Evolutionary conservation across 2,797 vertebrate genomes (phyloP).

Genomic region (Enteromius afrohamiltoni): DNA sequence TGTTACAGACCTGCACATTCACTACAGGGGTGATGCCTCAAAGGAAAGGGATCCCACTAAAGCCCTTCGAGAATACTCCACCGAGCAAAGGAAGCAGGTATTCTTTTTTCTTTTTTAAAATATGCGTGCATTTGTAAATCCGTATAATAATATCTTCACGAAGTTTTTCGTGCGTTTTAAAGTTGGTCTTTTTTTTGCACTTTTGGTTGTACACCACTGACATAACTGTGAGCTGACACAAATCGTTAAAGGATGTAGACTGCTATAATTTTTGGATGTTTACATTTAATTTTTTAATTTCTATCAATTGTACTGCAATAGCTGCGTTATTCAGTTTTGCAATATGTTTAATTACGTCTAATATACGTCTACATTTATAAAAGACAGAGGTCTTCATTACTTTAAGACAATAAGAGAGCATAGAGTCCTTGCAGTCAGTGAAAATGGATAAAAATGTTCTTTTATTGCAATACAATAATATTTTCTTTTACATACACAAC

Average conservation of each 20-base stretch:
- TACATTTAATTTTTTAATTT: neutral
- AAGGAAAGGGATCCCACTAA: slow-evolving; percentile 33
- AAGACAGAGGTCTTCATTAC: neutral
- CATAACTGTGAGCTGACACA: slow-evolving; percentile 7
- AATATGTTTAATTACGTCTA: neutral
- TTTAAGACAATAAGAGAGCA: neutral
- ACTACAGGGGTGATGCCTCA: slow-evolving; percentile 47
- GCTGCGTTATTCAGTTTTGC: neutral
- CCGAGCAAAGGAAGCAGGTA: slow-evolving; percentile 19
- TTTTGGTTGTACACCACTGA: neutral
- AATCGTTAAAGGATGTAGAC: slow-evolving; percentile 7
- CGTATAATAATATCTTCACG: neutral
- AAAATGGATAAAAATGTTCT: neutral
- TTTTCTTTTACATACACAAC: slow-evolving; percentile 9
- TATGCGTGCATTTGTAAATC: slow-evolving; percentile 28
- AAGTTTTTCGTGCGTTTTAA: neutral
- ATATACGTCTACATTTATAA: neutral
- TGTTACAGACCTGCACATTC: slow-evolving; percentile 77
- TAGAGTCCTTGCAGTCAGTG: neutral
- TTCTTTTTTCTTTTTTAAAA: slow-evolving; percentile 30
- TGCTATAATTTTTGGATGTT: neutral
- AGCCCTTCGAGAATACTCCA: slow-evolving; percentile 25
- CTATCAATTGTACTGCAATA: neutral
- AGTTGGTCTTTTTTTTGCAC: neutral
- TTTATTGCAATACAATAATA: neutral